Evolutionary conservation across 2,113 vertebrate genomes (phyloP).

Genomic region (Oophaga pumilio): DNA sequence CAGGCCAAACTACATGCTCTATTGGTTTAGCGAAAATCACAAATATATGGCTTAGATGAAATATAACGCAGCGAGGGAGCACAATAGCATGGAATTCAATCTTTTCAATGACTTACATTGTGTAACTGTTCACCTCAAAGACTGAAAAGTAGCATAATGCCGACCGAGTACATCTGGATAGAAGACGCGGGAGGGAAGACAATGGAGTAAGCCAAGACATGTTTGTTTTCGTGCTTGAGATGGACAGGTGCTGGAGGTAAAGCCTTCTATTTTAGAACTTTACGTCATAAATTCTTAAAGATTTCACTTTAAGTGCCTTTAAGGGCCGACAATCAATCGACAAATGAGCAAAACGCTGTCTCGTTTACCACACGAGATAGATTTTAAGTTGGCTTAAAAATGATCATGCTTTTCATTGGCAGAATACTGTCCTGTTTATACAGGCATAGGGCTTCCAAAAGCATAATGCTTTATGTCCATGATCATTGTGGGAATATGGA

Average conservation of each 20-base stretch:
- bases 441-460: too few species aligned
- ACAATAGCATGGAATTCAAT: conserved; percentile 53
- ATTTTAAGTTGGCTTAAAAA: too few species aligned
- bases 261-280: neutral
- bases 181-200: conserved; percentile 16
- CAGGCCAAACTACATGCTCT: conserved; percentile 65
- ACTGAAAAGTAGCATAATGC: conserved; percentile 46
- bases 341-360: too few species aligned
- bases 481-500: too few species aligned
- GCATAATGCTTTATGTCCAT: too few species aligned
- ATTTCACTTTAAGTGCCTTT: too few species aligned
- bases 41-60: conserved; percentile 68
- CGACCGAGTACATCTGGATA: conserved; percentile 36
- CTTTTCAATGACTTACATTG: conserved; percentile 51
- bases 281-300: neutral
- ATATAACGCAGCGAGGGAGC: conserved; percentile 56
- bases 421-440: too few species aligned
- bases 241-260: neutral
- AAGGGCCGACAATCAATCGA: too few species aligned
- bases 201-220: conserved; percentile 29
- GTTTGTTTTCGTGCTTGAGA: neutral
- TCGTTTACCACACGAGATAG: too few species aligned
- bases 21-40: conserved; percentile 65
- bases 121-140: conserved; percentile 54
- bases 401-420: too few species aligned